These are phyloP conservation scores for Atopsyche davidsoni DNA, from an alignment of 1,140 invertebrate genomes.

Conservation along the genomic window DNA sequence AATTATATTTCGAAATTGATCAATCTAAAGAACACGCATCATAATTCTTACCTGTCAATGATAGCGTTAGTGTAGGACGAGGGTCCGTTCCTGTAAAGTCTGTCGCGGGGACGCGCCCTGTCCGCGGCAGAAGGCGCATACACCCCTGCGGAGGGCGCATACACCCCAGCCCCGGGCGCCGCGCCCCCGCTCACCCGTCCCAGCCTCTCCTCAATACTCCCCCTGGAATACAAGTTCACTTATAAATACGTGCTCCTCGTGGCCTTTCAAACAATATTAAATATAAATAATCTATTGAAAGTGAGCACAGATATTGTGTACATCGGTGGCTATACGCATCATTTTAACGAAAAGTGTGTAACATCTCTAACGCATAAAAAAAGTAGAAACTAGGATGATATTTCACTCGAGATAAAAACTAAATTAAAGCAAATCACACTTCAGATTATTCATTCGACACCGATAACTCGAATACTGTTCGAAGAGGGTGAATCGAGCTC, in stretches of 20 bases:
- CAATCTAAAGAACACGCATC: background rate
- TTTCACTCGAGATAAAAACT: too few relatives aligned
- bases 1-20: background rate
- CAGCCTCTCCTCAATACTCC: constrained; percentile 10
- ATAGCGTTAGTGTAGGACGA: constrained; percentile 31
- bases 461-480: too few relatives aligned
- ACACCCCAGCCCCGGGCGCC: constrained; percentile 33
- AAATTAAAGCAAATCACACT: too few relatives aligned
- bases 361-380: too few relatives aligned
- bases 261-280: background rate
- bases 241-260: background rate
- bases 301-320: too few relatives aligned
- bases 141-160: constrained; percentile 37
- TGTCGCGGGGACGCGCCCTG: constrained; percentile 35
- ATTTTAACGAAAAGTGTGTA: too few relatives aligned
- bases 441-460: too few relatives aligned
- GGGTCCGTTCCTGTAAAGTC: constrained; percentile 30
- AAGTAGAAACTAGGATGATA: too few relatives aligned
- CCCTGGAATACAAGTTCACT: background rate
- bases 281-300: too few relatives aligned
- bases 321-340: too few relatives aligned
- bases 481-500: too few relatives aligned
- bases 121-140: constrained; percentile 35
- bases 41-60: constrained; percentile 17
- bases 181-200: constrained; percentile 36